These are phyloP conservation scores for Plagiodera versicolora DNA, from an alignment of 2,888 invertebrate genomes.

Conservation along the genomic window DNA sequence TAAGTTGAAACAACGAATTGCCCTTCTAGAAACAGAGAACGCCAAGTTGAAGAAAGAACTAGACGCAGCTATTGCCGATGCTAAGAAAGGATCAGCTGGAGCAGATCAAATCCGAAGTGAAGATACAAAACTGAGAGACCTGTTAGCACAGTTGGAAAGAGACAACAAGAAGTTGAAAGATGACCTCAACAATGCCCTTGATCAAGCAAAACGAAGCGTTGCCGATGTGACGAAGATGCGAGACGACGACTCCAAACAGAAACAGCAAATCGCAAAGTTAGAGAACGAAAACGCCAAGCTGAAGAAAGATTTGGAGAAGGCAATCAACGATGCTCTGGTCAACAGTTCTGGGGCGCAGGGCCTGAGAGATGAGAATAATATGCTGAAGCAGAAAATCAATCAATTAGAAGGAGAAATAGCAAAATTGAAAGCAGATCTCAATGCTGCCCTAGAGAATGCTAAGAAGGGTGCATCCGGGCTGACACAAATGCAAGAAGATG, in stretches of 20 bases:
- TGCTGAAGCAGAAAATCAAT: constrained; percentile 23
- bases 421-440: constrained; percentile 25
- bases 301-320: constrained; percentile 24
- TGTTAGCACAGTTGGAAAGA: constrained; percentile 27
- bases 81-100: constrained; percentile 28
- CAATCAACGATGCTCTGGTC: constrained; percentile 14
- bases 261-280: constrained; percentile 21
- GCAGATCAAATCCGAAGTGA: constrained; percentile 26
- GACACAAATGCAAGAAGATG: constrained; percentile 31
- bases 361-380: constrained; percentile 30
- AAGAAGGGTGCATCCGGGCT: constrained; percentile 20
- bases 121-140: constrained; percentile 32
- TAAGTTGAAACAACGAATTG: constrained; percentile 26
- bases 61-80: constrained; percentile 23
- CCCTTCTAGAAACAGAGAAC: constrained; percentile 33
- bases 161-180: constrained; percentile 33
- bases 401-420: constrained; percentile 28
- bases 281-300: constrained; percentile 25
- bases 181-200: constrained; percentile 31
- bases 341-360: constrained; percentile 1
- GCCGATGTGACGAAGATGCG: constrained; percentile 12
- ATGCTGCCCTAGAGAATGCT: constrained; percentile 26
- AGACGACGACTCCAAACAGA: constrained; percentile 21
- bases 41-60: constrained; percentile 31
- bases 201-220: constrained; percentile 27